phyloP scores from a whole-genome alignment of 2,113 vertebrate species.

The Rhea pennata region DNA sequence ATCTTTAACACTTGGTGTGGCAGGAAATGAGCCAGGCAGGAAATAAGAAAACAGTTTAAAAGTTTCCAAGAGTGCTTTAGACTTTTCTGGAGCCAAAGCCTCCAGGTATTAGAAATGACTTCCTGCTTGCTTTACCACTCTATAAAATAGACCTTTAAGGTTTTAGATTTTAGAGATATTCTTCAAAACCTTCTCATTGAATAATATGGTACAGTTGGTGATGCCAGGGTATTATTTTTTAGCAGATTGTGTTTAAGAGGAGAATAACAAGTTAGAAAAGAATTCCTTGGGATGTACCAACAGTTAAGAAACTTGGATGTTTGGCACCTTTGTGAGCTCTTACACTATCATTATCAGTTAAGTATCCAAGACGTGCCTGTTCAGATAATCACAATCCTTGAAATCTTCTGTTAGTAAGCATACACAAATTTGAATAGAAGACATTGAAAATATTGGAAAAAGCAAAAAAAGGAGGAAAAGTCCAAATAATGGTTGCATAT shows the following conservation, averaged over 20 bases:
- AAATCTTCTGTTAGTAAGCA: background rate
- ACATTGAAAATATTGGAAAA: background rate
- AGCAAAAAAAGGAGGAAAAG: background rate
- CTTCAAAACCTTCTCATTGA: background rate
- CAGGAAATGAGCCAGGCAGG: too few relatives aligned
- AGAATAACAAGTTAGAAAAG: background rate
- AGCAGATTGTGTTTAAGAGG: background rate
- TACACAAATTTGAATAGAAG: background rate
- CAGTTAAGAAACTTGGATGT: background rate
- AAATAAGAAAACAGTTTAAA: background rate
- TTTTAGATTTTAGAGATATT: background rate
- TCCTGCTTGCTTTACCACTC: background rate
- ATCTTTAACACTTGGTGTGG: background rate
- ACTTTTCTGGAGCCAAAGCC: background rate
- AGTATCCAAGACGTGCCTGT: background rate
- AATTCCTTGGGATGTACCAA: background rate
- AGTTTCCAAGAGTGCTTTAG: background rate
- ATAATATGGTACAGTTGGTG: background rate
- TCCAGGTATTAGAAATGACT: background rate
- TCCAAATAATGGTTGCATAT: accelerated
- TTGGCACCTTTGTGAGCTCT: background rate
- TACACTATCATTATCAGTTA: background rate
- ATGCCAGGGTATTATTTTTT: background rate
- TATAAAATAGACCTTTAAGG: background rate
- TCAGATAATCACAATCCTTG: background rate